phyloP scores from a whole-genome alignment of 2,888 invertebrate species.

The Scaptodrosophila latifasciaeformis region DNA sequence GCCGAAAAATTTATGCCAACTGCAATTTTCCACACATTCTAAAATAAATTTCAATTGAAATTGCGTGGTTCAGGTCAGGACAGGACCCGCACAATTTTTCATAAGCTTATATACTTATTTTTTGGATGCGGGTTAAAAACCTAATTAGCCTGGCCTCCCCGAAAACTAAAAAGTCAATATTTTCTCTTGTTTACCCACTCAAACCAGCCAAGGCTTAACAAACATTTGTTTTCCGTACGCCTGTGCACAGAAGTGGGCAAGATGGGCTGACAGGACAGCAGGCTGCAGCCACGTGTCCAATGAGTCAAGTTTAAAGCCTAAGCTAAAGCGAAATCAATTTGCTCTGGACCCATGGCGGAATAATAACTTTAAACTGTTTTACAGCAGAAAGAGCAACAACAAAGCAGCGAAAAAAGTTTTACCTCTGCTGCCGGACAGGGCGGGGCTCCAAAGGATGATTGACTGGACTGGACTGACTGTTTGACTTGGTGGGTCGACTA shows the following conservation, averaged over 20 bases:
- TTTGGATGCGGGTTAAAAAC: slow-evolving; percentile 58
- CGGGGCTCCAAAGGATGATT: no score
- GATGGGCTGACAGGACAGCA: background rate
- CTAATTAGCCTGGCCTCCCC: slow-evolving; percentile 47
- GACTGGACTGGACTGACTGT: no score
- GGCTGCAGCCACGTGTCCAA: slow-evolving; percentile 1
- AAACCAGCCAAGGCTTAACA: slow-evolving; percentile 24
- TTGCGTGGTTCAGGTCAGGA: background rate
- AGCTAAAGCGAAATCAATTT: slow-evolving; percentile 57
- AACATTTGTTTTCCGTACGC: slow-evolving; percentile 37
- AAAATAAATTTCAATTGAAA: slow-evolving; percentile 48
- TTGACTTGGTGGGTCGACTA: no score
- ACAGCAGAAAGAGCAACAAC: slow-evolving; percentile 53
- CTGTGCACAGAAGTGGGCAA: background rate
- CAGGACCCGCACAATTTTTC: background rate
- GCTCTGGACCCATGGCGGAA: slow-evolving; percentile 44
- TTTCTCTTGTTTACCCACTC: slow-evolving; percentile 34
- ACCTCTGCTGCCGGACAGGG: slow-evolving; percentile 43
- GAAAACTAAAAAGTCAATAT: slow-evolving; percentile 50
- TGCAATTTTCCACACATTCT: slow-evolving; percentile 14
- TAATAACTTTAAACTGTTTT: slow-evolving; percentile 67
- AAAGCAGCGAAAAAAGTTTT: slow-evolving; percentile 48
- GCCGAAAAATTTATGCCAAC: slow-evolving; percentile 46
- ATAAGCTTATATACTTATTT: no score
- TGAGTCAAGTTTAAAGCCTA: background rate